Evolutionary conservation across 37 sponge, comb jelly and placozoan genomes (phyloP).

Genomic region (Spongia lamella): DNA sequence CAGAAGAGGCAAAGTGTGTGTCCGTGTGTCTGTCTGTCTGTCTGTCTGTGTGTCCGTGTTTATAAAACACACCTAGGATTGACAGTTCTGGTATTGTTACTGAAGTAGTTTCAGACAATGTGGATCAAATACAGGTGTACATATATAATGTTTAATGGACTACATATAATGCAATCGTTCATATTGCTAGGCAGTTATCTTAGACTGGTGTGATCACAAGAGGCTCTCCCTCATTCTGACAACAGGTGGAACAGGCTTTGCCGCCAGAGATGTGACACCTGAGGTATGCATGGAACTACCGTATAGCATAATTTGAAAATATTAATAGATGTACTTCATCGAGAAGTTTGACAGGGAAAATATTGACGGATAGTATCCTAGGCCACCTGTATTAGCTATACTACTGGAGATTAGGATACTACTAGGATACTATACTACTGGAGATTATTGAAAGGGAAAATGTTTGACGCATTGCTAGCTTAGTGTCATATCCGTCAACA

Average conservation of each 20-base stretch:
- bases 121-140: conserved; percentile 15
- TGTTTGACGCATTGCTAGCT: no score
- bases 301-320: neutral
- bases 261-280: conserved; percentile 95
- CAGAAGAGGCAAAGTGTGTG: conserved; percentile 11
- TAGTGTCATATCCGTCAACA: no score
- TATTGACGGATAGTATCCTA: no score
- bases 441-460: no score
- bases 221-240: conserved; percentile 77
- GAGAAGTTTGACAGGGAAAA: no score
- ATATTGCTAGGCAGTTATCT: conserved; percentile 51
- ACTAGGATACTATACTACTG: no score
- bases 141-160: no score
- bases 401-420: no score
- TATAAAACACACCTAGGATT: neutral
- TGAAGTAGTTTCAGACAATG: neutral
- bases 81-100: no score
- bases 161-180: no score
- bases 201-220: conserved; percentile 65
- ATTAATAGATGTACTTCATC: no score
- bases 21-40: conserved; percentile 14
- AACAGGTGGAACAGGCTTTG: conserved; percentile 96
- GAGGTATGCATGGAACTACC: conserved; percentile 48
- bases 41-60: conserved; percentile 12
- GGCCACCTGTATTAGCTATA: no score